Conservation (phyloP, 1,140 invertebrate genomes). For the Penaeus japonicus region DNA sequence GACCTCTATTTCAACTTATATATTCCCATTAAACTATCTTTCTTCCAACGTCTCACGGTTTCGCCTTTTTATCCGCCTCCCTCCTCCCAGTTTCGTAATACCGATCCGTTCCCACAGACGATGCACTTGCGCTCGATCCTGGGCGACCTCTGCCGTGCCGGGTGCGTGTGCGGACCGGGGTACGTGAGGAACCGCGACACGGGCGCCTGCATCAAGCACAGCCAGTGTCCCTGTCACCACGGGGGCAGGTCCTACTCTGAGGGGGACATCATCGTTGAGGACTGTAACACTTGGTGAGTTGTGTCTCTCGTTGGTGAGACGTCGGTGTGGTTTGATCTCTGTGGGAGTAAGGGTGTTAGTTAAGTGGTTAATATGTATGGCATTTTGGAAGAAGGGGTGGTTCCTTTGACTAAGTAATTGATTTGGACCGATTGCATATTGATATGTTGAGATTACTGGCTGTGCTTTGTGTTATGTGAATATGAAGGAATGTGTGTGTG, state of each 20-base stretch:
- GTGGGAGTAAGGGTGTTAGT: not conserved
- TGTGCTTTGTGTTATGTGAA: too few relatives aligned
- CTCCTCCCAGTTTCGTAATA: too few relatives aligned
- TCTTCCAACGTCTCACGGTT: too few relatives aligned
- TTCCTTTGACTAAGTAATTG: too few relatives aligned
- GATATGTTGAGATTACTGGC: too few relatives aligned
- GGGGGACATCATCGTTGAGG: slow-evolving; percentile 76
- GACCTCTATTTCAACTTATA: too few relatives aligned
- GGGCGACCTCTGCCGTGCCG: slow-evolving; percentile 72
- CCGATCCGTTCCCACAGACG: slow-evolving; percentile 72
- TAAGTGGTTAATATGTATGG: too few relatives aligned
- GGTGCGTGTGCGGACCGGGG: slow-evolving; percentile 80
- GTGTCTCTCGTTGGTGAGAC: not conserved
- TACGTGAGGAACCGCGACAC: slow-evolving; percentile 76
- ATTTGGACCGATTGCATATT: too few relatives aligned
- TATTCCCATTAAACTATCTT: too few relatives aligned
- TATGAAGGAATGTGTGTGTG: too few relatives aligned
- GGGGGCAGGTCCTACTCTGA: slow-evolving; percentile 83
- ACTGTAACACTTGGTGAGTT: slow-evolving; percentile 82
- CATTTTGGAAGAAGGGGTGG: too few relatives aligned
- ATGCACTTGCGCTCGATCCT: slow-evolving; percentile 70
- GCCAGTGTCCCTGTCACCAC: slow-evolving; percentile 86
- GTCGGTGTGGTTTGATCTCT: not conserved
- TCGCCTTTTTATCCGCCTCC: too few relatives aligned
- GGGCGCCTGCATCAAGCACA: slow-evolving; percentile 74